Percentiles rank a stretch among this genome's conserved stretches.
Conservation (phyloP, 2,888 invertebrate species). For the Cinara cedri region DNA sequence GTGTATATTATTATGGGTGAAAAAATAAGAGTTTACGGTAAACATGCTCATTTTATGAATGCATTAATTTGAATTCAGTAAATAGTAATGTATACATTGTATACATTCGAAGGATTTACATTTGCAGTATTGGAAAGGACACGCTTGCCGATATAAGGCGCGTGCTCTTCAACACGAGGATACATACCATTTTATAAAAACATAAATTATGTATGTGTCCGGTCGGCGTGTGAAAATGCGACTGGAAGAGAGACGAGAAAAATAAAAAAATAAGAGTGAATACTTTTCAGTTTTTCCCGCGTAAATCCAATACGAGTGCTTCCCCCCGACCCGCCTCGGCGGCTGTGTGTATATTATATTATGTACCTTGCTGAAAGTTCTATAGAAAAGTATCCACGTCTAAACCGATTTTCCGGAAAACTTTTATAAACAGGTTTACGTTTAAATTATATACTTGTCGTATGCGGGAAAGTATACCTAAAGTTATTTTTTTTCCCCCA, state of each 20-base stretch:
- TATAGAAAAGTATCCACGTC: conserved; percentile 24
- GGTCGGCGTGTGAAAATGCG: neutral
- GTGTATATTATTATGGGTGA: too few relatives aligned
- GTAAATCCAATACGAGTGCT: conserved; percentile 19
- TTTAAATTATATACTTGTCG: neutral
- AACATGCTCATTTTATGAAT: too few relatives aligned
- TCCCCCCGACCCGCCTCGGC: neutral
- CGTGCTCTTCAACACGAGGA: neutral
- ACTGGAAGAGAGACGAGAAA: neutral
- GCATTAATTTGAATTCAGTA: too few relatives aligned
- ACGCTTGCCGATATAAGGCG: neutral
- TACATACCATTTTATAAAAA: neutral
- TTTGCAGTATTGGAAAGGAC: neutral
- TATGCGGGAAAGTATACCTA: neutral
- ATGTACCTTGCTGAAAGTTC: conserved; percentile 16
- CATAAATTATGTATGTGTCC: conserved; percentile 37
- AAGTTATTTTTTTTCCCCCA: neutral
- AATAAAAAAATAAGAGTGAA: neutral
- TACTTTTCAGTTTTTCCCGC: conserved; percentile 28
- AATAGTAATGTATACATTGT: too few relatives aligned
- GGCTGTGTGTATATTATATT: neutral
- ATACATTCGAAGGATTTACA: neutral
- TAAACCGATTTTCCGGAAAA: conserved; percentile 40
- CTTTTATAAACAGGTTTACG: conserved; percentile 47
- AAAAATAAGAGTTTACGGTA: too few relatives aligned